Conservation (phyloP, 2,797 vertebrate species). For the Characodon lateralis region DNA sequence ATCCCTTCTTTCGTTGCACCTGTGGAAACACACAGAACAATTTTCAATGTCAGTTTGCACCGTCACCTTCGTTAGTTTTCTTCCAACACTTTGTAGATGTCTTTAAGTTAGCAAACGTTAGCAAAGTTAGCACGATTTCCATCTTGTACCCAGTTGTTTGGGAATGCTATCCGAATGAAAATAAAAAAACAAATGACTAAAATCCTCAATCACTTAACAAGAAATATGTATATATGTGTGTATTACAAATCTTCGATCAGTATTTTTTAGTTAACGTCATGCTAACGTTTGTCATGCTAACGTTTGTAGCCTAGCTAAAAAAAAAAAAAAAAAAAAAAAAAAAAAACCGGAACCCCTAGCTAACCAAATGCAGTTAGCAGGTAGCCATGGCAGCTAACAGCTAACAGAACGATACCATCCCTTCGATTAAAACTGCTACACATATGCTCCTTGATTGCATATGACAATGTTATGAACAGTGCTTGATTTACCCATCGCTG, state of each 20-base stretch:
- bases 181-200: accelerated
- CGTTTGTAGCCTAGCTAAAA: slow-evolving; percentile 18
- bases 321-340: slow-evolving; percentile 11
- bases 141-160: not conserved
- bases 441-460: not conserved
- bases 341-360: slow-evolving; percentile 35
- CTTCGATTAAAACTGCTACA: not conserved
- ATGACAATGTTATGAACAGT: slow-evolving; percentile 6
- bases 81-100: not conserved
- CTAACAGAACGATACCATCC: not conserved
- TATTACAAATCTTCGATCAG: not conserved
- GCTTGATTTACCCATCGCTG: slow-evolving; percentile 95
- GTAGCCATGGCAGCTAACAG: slow-evolving; percentile 55
- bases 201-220: not conserved
- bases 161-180: not conserved
- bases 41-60: not conserved
- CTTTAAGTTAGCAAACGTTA: slow-evolving; percentile 37
- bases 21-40: slow-evolving; percentile 73
- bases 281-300: slow-evolving; percentile 7
- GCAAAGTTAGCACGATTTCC: slow-evolving; percentile 44
- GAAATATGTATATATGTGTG: not conserved
- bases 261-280: not conserved
- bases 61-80: not conserved
- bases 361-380: slow-evolving; percentile 53
- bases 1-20: slow-evolving; percentile 99